phyloP scores from a whole-genome alignment of 1,140 invertebrate genomes.

The Drosophila nannoptera region DNA sequence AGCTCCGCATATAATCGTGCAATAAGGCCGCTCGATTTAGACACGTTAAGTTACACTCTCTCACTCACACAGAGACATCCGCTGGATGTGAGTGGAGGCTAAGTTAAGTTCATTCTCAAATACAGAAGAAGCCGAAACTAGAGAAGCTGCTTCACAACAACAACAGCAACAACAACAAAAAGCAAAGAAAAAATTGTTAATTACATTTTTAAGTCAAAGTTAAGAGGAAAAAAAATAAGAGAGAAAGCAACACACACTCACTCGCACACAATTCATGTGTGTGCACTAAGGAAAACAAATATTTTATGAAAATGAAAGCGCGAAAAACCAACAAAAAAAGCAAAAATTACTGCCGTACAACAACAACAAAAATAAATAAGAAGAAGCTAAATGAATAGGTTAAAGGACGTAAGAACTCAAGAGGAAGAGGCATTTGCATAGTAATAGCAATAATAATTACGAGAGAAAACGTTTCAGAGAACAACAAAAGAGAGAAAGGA shows the following conservation, averaged over 20 bases:
- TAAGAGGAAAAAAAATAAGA: conserved; percentile 27
- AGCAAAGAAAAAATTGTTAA: conserved; percentile 73
- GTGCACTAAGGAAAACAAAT: conserved; percentile 43
- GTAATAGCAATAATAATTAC: conserved; percentile 36
- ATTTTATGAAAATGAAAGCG: conserved; percentile 66
- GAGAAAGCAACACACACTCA: conserved; percentile 23
- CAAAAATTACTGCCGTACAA: conserved; percentile 78
- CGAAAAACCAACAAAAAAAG: conserved; percentile 54
- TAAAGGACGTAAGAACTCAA: conserved; percentile 44
- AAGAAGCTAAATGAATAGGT: conserved; percentile 53
- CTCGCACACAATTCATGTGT: conserved; percentile 23
- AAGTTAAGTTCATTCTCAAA: conserved; percentile 73
- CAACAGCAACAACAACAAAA: conserved; percentile 41
- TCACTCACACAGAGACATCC: conserved; percentile 18
- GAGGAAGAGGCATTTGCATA: conserved; percentile 50
- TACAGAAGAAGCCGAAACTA: conserved; percentile 50
- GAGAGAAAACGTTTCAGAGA: conserved; percentile 27
- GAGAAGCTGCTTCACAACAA: conserved; percentile 55
- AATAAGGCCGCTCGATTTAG: conserved; percentile 82
- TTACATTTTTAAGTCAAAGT: conserved; percentile 76
- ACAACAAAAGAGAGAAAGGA: conserved; percentile 30
- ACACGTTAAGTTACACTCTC: conserved; percentile 56
- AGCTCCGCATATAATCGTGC: conserved; percentile 97
- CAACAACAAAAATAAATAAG: conserved; percentile 56
- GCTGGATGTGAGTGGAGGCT: conserved; percentile 33